Evolutionary conservation across 2,797 vertebrate genomes (phyloP).

Genomic region (Sphenopsis melanotis): DNA sequence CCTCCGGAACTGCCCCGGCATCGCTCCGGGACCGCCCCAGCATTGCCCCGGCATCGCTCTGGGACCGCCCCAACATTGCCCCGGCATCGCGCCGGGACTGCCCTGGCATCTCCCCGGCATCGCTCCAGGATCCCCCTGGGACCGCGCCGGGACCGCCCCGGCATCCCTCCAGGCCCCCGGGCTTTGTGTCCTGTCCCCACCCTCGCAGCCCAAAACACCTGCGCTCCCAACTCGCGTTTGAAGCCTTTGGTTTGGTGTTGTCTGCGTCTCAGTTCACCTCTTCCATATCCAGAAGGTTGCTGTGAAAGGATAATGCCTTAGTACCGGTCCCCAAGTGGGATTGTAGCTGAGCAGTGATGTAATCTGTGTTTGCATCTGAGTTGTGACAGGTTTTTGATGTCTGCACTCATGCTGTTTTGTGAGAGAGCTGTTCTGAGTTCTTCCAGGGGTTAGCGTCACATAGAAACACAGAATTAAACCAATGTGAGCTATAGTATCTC

Average conservation of each 20-base stretch:
- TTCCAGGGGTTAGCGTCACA: background rate
- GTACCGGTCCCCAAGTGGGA: background rate
- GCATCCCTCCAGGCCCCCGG: fast-evolving
- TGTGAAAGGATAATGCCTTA: background rate
- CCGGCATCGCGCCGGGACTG: too few relatives aligned
- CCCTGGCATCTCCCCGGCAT: too few relatives aligned
- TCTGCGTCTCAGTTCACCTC: background rate
- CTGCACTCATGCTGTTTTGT: background rate
- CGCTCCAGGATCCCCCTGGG: background rate
- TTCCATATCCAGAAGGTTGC: background rate
- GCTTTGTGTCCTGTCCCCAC: background rate
- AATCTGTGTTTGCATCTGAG: background rate
- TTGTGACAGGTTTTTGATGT: background rate
- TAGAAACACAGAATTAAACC: background rate
- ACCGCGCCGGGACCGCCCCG: too few relatives aligned
- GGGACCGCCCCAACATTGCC: too few relatives aligned
- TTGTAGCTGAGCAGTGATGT: background rate
- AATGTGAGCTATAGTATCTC: background rate
- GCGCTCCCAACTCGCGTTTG: fast-evolving
- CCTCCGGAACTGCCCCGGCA: background rate
- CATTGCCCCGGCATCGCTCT: too few relatives aligned
- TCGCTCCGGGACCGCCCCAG: too few relatives aligned
- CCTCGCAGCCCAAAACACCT: background rate
- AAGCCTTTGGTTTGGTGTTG: background rate
- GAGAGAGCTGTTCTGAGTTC: background rate